Conservation (phyloP, 2,113 vertebrate species). For the Paramormyrops kingsleyae region DNA sequence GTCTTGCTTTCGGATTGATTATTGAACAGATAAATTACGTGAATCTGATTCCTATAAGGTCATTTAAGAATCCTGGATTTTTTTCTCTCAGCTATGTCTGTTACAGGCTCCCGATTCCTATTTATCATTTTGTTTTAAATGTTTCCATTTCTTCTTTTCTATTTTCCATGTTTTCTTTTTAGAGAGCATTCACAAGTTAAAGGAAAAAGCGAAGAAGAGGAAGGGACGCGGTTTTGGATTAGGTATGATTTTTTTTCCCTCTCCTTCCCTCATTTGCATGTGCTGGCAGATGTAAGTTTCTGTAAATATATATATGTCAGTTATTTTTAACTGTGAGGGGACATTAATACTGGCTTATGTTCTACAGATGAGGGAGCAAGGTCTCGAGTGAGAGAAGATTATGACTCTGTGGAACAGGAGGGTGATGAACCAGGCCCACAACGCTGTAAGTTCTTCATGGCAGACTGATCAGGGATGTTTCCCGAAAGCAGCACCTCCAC, state of each 20-base stretch:
- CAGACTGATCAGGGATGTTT: background rate
- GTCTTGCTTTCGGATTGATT: background rate
- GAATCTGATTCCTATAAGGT: background rate
- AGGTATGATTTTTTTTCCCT: slow-evolving; percentile 56
- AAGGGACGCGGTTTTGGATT: slow-evolving; percentile 92
- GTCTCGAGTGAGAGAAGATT: slow-evolving; percentile 83
- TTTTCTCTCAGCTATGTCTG: background rate
- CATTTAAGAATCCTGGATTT: background rate
- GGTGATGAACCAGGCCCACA: slow-evolving; percentile 91
- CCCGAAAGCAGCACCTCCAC: background rate
- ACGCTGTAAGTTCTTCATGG: slow-evolving; percentile 66
- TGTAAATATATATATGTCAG: background rate
- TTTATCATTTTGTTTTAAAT: background rate
- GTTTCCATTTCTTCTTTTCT: background rate
- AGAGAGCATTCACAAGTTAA: slow-evolving; percentile 95
- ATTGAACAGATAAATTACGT: background rate
- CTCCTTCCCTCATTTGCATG: background rate
- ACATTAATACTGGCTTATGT: background rate
- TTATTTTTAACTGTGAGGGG: background rate
- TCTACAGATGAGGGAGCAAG: slow-evolving; percentile 81
- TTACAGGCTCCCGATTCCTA: background rate
- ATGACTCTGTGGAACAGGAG: slow-evolving; percentile 92
- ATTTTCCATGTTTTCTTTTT: slow-evolving; percentile 6
- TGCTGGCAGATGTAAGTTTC: background rate
- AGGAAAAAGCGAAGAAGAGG: slow-evolving; percentile 91